These are phyloP conservation scores for Merluccius polli DNA, from an alignment of 2,797 vertebrate genomes.

Conservation along the genomic window DNA sequence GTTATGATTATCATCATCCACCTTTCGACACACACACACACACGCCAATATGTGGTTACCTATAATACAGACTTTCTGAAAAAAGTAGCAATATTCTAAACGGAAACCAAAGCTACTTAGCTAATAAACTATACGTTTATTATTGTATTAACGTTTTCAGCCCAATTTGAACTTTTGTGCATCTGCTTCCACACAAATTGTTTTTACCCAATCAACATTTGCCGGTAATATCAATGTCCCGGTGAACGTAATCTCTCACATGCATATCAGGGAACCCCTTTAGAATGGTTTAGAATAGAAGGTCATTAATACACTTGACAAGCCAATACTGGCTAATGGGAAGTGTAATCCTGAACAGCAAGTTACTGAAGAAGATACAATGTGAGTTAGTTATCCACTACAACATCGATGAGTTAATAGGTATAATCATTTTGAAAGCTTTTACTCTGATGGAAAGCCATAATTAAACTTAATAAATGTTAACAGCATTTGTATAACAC, in stretches of 20 bases:
- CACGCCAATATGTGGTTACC: conserved; percentile 3
- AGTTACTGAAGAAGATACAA: conserved; percentile 10
- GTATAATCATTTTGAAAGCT: conserved; percentile 23
- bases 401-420: conserved; percentile 15
- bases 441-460: conserved; percentile 18
- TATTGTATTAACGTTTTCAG: too few relatives aligned
- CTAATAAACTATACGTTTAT: neutral
- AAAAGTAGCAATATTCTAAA: neutral
- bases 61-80: neutral
- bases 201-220: too few relatives aligned
- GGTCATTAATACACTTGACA: neutral
- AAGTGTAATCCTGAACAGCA: conserved; percentile 33
- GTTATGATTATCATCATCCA: too few relatives aligned
- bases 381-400: conserved; percentile 9
- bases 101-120: neutral
- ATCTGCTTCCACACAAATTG: too few relatives aligned
- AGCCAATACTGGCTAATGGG: neutral
- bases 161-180: too few relatives aligned
- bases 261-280: too few relatives aligned
- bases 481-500: conserved; percentile 13
- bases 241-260: too few relatives aligned
- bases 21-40: neutral
- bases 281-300: neutral
- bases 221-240: too few relatives aligned
- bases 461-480: conserved; percentile 27